Evolutionary conservation across 2,797 vertebrate species (phyloP).

Genomic region (Sebastes cheni): DNA sequence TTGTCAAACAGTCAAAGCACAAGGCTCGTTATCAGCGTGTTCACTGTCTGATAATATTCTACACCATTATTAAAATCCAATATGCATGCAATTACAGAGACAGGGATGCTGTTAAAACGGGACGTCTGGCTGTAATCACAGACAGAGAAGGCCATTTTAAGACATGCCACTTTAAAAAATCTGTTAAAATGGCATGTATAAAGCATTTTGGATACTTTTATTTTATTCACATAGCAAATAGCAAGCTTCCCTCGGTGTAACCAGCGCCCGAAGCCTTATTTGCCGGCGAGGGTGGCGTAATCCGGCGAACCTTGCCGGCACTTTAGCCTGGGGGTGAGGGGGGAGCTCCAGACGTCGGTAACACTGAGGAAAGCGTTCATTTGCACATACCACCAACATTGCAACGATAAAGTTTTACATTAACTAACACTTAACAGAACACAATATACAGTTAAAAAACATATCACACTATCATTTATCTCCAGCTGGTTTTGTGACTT

Average conservation of each 20-base stretch:
- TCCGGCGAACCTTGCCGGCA: neutral
- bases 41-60: slow-evolving; percentile 81
- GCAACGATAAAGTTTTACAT: neutral
- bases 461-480: neutral
- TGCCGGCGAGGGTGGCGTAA: accelerated
- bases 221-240: slow-evolving; percentile 23
- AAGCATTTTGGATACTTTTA: slow-evolving; percentile 11
- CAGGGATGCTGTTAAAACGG: slow-evolving; percentile 59
- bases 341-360: neutral
- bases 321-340: accelerated
- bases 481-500: neutral
- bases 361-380: neutral
- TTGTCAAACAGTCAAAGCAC: slow-evolving; percentile 82
- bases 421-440: neutral
- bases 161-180: slow-evolving; percentile 40
- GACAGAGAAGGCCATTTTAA: slow-evolving; percentile 53
- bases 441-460: neutral
- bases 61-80: slow-evolving; percentile 82
- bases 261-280: neutral
- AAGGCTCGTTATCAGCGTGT: slow-evolving; percentile 75
- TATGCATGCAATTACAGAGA: slow-evolving; percentile 77
- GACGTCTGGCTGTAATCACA: slow-evolving; percentile 52
- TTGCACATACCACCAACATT: neutral
- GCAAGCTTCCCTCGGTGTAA: neutral
- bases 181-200: slow-evolving; percentile 36